Base-by-base conservation (phyloP, 2,888 invertebrate genomes). In the Metellina segmentata region DNA sequence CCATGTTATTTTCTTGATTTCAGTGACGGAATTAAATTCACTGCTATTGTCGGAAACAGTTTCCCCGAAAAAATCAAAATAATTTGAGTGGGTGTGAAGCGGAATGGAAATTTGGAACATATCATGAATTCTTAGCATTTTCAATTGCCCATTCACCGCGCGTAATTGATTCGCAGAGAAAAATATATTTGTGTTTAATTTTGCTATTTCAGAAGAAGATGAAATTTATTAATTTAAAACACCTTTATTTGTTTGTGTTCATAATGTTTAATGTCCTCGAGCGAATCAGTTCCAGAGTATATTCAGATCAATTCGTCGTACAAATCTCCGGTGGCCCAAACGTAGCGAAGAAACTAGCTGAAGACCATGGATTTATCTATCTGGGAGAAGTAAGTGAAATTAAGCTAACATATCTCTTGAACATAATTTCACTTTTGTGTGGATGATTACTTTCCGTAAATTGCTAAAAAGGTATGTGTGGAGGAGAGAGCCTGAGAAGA, bases 241-340 rank as follows among this genome's bases (percentile, higher is more conserved):
- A 19, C 19, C 9, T 8, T 8, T 8, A 51, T 13, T 16, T 77
- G 34, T 13, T 82, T 19, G 13, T 51, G 11, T 51, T 82, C 52
- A 52, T 82, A n/a, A 82, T 20, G 16, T 19, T 71, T 71, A n/a
- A 82, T 71, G 19, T 72, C 8, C 11, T 53, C 51, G 77, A 79
- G 6, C 11, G 16, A 72, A 72, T 72, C 20, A 72, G 61, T 61
- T 61, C 81, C 34, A 74, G 77, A n/a, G 9, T 93, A 13, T 98
- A 96, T 95, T 97, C 97, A 93, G 97, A 97, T 95, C 97, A 97
- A 95, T 98, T 97, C 97, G 98, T 98, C 93, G 97, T 98, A 90
- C 97, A 97, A 94, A 96, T 98, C 94, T 96, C 96, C 49, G 97
- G 96, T 92, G 96, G 96, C 77, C 96, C 96, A n/a, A 95, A 96